Evolutionary conservation across 2,888 invertebrate genomes (phyloP).

Genomic region (Cerastoderma edule): DNA sequence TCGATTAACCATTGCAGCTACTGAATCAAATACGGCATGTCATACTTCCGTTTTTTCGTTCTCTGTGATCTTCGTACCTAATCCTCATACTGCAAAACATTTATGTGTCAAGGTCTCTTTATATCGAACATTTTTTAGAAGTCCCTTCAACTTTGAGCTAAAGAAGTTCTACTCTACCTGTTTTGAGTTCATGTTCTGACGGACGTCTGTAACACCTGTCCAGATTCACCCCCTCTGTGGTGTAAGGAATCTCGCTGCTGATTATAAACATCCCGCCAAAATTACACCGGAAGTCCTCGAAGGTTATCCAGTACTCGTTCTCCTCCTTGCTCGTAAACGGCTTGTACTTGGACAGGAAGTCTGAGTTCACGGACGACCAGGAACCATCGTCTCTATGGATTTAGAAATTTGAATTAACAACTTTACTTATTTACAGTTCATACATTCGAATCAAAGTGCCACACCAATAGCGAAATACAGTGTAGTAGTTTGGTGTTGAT

Average conservation of each 20-base stretch:
- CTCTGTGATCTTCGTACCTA: too few relatives aligned
- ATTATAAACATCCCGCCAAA: slow-evolving; percentile 79
- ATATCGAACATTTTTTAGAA: too few relatives aligned
- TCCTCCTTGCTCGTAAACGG: slow-evolving; percentile 74
- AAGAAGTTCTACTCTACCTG: slow-evolving; percentile 2
- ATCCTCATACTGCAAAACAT: too few relatives aligned
- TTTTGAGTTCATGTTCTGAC: slow-evolving; percentile 51
- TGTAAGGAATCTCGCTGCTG: slow-evolving; percentile 75
- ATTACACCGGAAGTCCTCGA: slow-evolving; percentile 77
- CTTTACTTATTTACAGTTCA: too few relatives aligned
- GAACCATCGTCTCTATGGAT: slow-evolving; percentile 70
- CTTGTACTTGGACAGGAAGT: slow-evolving; percentile 73
- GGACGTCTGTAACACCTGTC: slow-evolving; percentile 63
- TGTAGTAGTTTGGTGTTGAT: too few relatives aligned
- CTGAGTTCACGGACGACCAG: slow-evolving; percentile 74
- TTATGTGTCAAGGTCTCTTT: too few relatives aligned
- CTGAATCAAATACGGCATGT: neutral
- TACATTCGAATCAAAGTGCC: too few relatives aligned
- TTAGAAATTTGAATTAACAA: neutral
- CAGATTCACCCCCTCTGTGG: slow-evolving; percentile 67
- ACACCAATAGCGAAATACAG: too few relatives aligned
- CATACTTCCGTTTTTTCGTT: too few relatives aligned
- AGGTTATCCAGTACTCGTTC: slow-evolving; percentile 80
- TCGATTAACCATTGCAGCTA: neutral
- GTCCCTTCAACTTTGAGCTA: too few relatives aligned